Conservation (phyloP, 2,888 invertebrate species). For the Hyposoter dolosus region DNA sequence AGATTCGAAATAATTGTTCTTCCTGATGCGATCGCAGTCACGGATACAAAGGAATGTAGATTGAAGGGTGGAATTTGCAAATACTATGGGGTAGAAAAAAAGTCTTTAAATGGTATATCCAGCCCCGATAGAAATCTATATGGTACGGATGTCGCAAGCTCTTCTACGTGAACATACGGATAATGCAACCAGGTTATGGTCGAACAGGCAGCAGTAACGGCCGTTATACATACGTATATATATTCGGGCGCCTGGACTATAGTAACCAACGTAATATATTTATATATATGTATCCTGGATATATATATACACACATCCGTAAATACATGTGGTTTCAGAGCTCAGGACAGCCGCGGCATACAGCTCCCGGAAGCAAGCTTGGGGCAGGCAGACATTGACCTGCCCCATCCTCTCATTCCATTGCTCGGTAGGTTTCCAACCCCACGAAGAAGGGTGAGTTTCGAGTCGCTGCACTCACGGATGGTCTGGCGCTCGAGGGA, state of each 20-base stretch:
- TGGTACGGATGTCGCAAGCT: constrained; percentile 20
- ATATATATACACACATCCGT: neutral
- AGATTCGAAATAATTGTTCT: no score
- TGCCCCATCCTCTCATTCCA: constrained; percentile 35
- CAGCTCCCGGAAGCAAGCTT: constrained; percentile 64
- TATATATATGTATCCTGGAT: neutral
- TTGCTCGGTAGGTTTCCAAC: constrained; percentile 36
- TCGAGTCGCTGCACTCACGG: constrained; percentile 60
- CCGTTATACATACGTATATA: constrained; percentile 25
- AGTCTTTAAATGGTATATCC: constrained; percentile 1
- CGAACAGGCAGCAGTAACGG: constrained; percentile 23
- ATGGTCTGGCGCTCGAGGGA: constrained; percentile 64
- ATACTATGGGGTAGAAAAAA: neutral
- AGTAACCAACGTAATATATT: neutral
- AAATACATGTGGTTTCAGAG: neutral
- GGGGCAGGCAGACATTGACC: constrained; percentile 72
- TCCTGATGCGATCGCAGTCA: no score
- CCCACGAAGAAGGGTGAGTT: constrained; percentile 57
- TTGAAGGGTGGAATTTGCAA: neutral
- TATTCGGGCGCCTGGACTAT: constrained; percentile 5
- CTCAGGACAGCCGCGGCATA: constrained; percentile 40
- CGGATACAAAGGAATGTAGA: neutral
- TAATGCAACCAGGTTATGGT: constrained; percentile 40
- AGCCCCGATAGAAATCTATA: constrained; percentile 30
- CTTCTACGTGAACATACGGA: constrained; percentile 19